A percentile compares a stretch with the other conserved stretches of the same genome.
Conservation (phyloP, 2,888 invertebrate genomes). For the Lamellibrachia satsuma region DNA sequence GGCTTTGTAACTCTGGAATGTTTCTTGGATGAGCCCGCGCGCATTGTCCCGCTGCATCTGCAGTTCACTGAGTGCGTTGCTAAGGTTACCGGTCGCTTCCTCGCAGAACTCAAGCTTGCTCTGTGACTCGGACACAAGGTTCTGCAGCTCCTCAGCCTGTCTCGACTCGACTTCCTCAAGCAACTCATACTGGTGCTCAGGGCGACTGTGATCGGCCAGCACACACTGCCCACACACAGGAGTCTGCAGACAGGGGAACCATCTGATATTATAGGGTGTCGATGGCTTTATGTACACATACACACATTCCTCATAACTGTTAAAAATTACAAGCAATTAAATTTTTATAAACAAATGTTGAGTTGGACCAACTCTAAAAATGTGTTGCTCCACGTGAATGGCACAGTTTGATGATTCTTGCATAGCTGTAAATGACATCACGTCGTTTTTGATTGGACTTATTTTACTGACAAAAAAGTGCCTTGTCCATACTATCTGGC, state of each 20-base stretch:
- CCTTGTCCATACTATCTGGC: too few relatives aligned
- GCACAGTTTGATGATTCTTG: too few relatives aligned
- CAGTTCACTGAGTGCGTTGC: slow-evolving; percentile 83
- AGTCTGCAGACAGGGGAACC: slow-evolving; percentile 68
- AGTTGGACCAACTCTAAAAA: too few relatives aligned
- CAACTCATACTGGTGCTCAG: slow-evolving; percentile 85
- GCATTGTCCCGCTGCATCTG: slow-evolving; percentile 88
- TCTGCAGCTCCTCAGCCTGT: slow-evolving; percentile 80
- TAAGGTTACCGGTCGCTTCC: slow-evolving; percentile 78
- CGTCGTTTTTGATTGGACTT: too few relatives aligned
- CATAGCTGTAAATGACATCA: too few relatives aligned
- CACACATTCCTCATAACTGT: too few relatives aligned
- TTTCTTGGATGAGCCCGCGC: slow-evolving; percentile 76
- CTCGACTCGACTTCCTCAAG: slow-evolving; percentile 74
- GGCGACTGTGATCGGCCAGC: slow-evolving; percentile 81
- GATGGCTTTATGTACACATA: too few relatives aligned
- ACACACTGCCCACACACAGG: slow-evolving; percentile 89
- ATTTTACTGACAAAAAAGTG: too few relatives aligned
- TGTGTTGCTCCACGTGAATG: too few relatives aligned
- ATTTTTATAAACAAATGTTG: too few relatives aligned
- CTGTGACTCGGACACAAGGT: slow-evolving; percentile 79
- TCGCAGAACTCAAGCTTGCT: slow-evolving; percentile 80
- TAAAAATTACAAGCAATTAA: too few relatives aligned
- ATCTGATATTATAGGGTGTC: neutral
- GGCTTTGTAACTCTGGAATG: slow-evolving; percentile 72